Evolutionary conservation across 2,113 vertebrate genomes (phyloP), one percentile per base, ranked within the genome.

Genomic region (Holacanthus passer): DNA sequence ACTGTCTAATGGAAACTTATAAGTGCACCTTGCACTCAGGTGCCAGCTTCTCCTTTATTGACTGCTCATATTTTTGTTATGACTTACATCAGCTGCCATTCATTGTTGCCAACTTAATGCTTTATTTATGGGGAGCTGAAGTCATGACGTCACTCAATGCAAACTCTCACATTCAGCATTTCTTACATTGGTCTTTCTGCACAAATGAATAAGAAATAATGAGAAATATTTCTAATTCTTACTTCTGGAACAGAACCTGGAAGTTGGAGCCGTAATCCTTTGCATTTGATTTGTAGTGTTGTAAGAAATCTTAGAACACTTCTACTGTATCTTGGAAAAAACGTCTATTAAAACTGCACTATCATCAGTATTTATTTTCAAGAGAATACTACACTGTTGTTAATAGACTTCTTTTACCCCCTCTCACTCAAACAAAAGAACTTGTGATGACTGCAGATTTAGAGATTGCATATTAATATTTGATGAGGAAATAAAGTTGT

Each of bases 1-100:
- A 16, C 1, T 31, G 29, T 63, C 29, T 50, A 22, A 78, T 53
- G 47, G 56, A 67, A 79, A 75, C 39, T 50, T 73, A n/a, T 37
- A 22, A 73, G 22, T 24, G 29, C 5, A 32, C 29, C 56, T 53
- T 63, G 45, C 47, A 63, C 3, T 35, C 60, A 47, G 60, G 45
- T 59, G 29, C n/a, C 37, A 85, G 11, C 4, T 4, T 52, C 29
- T 60, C 24, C 4, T 64, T 68, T 58, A 39, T 27, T 77, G 37
- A 43, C 63, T 77, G 41, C 39, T 47, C 24, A 17, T 52, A 72
- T 53, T 41, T 73, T 29, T 35, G 41, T 73, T 35, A 14, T 66
- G 32, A 58, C 4, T 41, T 20, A 63, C 1, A 48, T 43, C 31
- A 65, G 31, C 39, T 48, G 29, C 22, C 17, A 5, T 16, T 45